Base-by-base conservation (phyloP, 2,797 vertebrate genomes). In the Potorous gilbertii region DNA sequence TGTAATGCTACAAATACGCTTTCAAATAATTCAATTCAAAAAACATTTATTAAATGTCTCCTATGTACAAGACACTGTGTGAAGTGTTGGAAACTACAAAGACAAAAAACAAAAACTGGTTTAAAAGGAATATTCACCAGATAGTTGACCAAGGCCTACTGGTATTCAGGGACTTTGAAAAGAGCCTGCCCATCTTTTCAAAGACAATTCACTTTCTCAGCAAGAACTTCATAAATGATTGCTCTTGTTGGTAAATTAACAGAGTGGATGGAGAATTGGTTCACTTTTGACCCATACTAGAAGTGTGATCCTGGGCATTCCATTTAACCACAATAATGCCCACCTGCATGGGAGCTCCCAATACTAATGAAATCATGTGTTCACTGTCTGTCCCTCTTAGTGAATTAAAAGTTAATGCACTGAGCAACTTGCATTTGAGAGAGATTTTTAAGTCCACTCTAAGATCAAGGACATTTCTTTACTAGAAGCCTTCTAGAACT, bases 401-500 rank as follows among this genome's bases (percentile, higher is more conserved):
- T 95, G 56, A 92, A 66, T 40, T 87, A 93, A 74, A 95, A 55
- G 57, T 92, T 92, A 90, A n/a, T 50, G 3, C 12, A 56, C 92
- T n/a, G 50, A 95, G 74, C 14, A 91, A 29, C 90, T 95, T 94
- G 91, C 24, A 5, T 89, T 93, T 50, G 87, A 93, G n/a, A 74
- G 46, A n/a, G 62, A 90, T 8, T 93, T 96, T 94, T 10, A 74
- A 90, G 97, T 95, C 50, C 13, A 55, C 62, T 57, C 16, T 52
- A 62, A 96, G 46, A 91, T 28, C 91, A 93, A 94, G 66, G n/a
- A 59, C 18, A 87, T 52, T 91, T 96, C 1, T 59, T 9, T 93
- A 96, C 92, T 52, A 55, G 46, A 90, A 91, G 66, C n/a, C 55
- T 94, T 95, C 62, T 92, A 90, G 59, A 95, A 94, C 40, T 91